Conservation (phyloP, 2,888 invertebrate species). For the Eilema depressum region DNA sequence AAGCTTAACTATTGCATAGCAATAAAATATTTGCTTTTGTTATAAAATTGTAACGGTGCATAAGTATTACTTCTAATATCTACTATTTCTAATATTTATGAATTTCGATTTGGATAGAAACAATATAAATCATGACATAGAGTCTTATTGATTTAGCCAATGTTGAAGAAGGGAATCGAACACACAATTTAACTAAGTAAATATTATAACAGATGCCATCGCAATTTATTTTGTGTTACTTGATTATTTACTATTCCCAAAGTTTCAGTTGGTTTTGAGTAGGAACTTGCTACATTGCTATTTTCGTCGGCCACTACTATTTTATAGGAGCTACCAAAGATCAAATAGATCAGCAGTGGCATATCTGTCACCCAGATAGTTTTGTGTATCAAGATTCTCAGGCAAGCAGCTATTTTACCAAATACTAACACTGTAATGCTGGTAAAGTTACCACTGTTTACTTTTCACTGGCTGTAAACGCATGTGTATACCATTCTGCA, state of each 20-base stretch:
- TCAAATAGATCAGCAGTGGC: neutral
- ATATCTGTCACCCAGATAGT: too few species aligned
- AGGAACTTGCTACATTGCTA: neutral
- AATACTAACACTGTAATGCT: neutral
- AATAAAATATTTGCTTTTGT: slow-evolving; percentile 16
- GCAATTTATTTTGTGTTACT: too few species aligned
- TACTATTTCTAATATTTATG: neutral
- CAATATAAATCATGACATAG: neutral
- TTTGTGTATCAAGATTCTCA: neutral
- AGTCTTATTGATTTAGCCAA: neutral
- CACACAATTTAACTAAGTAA: too few species aligned
- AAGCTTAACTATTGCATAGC: slow-evolving; percentile 31
- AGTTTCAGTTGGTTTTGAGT: too few species aligned
- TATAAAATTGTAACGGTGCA: slow-evolving; percentile 9
- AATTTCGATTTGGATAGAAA: too few species aligned
- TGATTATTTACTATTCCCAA: too few species aligned
- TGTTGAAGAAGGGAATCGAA: neutral
- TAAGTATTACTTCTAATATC: neutral
- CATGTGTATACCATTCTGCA: neutral
- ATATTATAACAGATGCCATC: too few species aligned
- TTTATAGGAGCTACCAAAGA: neutral
- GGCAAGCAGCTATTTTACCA: neutral
- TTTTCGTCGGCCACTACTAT: too few species aligned
- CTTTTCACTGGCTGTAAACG: neutral
- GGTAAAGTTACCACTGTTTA: neutral